Percentiles rank a stretch among this genome's conserved stretches.
Conservation (phyloP, 2,797 vertebrate genomes). For the Knipowitschia caucasica region DNA sequence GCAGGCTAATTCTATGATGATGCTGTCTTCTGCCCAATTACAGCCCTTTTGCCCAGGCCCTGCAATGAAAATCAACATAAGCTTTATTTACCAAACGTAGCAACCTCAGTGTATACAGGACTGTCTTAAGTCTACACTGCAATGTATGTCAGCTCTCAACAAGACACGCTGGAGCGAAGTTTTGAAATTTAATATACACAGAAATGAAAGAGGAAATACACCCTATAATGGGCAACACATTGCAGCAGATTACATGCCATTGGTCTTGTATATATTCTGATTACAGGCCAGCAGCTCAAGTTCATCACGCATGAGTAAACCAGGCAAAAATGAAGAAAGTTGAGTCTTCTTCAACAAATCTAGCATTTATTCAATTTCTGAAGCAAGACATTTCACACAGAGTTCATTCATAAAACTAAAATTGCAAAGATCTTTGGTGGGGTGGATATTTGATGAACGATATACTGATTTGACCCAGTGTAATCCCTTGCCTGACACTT, state of each 20-base stretch:
- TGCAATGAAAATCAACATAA: slow-evolving; percentile 55
- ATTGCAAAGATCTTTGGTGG: background rate
- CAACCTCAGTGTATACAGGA: slow-evolving; percentile 43
- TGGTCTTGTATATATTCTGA: slow-evolving; percentile 45
- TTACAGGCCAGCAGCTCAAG: slow-evolving; percentile 49
- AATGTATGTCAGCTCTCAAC: slow-evolving; percentile 30
- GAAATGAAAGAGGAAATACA: slow-evolving; percentile 52
- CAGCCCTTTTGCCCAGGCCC: slow-evolving; percentile 24
- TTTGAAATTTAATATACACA: slow-evolving; percentile 47
- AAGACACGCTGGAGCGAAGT: slow-evolving; percentile 32
- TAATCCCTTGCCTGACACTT: slow-evolving; percentile 10
- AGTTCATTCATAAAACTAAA: slow-evolving; percentile 2
- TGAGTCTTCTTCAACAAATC: slow-evolving; percentile 20
- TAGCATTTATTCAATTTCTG: background rate
- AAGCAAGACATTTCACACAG: background rate
- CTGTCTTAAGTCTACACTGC: slow-evolving; percentile 20
- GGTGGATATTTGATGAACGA: slow-evolving; percentile 3
- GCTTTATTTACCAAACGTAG: slow-evolving; percentile 52
- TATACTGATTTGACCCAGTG: slow-evolving; percentile 26
- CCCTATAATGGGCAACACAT: slow-evolving; percentile 33
- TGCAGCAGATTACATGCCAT: slow-evolving; percentile 48
- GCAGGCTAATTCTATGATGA: slow-evolving; percentile 27
- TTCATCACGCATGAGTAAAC: slow-evolving; percentile 45
- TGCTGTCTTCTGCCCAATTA: slow-evolving; percentile 36
- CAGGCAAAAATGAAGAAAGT: slow-evolving; percentile 19